Evolutionary conservation across 2,888 invertebrate genomes (phyloP), one percentile per base, ranked within the genome.

Genomic region (Thysanoteuthis rhombus): DNA sequence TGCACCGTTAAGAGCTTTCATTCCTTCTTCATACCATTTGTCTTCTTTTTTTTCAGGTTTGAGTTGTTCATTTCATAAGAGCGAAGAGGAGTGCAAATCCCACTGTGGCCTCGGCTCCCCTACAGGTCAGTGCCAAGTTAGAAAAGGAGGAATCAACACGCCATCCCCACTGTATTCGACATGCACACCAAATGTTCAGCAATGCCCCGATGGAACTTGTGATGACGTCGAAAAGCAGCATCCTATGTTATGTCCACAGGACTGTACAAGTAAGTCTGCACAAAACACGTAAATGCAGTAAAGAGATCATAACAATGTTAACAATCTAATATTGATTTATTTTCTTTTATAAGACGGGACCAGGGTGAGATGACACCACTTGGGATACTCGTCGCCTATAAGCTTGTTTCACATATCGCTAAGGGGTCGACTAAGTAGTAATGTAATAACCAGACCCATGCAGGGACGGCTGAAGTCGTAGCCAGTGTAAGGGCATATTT

Each of bases 151-250:
- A 39, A 58, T 38, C 45, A 45, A 93, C 52, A 47, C 93, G n/a
- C 58, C 38, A n/a, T 47, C 93, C 47, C n/a, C 93, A n/a, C 58
- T 93, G 32, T 93, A 93, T 58, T 39, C 45, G 0, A 93, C 93
- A 93, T 93, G 93, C 93, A 93, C 36, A n/a, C 93, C 93, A 47
- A 93, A 93, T 25, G 4, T 58, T 28, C 47, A 47, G 52, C 47
- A 47, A 39, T 93, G 93, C 38, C 93, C 93, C 12, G 93, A 93
- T 38, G 93, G 93, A 47, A 93, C 28, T 47, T 93, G 93, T 38
- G 93, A 93, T 93, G 93, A 93, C 39, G 93, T 93, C 6, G 93
- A 93, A 93, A 58, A 32, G 36, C n/a, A 58, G 10, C 93, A 93
- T 32, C 93, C 93, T 1, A 93, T 93, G 52, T 58, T 93, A 58